Conservation (phyloP, 2,888 invertebrate species). For the Hirtodrosophila histrioides region DNA sequence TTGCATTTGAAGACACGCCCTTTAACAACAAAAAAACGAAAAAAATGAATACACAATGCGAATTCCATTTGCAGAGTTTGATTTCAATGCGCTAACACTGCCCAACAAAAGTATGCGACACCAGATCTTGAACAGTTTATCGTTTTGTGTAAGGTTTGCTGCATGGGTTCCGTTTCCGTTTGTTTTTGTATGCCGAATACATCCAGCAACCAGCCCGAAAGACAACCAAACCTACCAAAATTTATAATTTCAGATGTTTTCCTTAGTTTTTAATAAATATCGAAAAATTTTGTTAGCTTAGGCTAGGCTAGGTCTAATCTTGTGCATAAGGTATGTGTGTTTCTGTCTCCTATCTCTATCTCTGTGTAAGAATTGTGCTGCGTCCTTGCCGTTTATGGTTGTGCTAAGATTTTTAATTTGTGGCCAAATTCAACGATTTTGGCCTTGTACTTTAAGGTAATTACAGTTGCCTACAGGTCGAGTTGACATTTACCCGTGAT, state of each 20-base stretch:
- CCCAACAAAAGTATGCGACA: conserved; percentile 38
- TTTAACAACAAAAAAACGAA: conserved; percentile 3
- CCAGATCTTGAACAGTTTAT: conserved; percentile 20
- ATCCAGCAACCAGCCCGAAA: conserved; percentile 7
- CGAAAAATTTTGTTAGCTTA: conserved; percentile 4
- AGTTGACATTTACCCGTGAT: conserved; percentile 96
- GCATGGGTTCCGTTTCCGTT: conserved; percentile 56
- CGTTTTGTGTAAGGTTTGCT: conserved; percentile 43
- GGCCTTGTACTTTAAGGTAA: conserved; percentile 88
- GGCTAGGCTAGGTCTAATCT: conserved; percentile 25
- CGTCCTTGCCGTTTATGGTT: conserved; percentile 43
- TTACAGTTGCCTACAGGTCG: conserved; percentile 97
- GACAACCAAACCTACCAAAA: conserved; percentile 11
- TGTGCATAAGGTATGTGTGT: conserved; percentile 16
- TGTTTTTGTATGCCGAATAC: conserved; percentile 24
- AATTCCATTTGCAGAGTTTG: conserved; percentile 20
- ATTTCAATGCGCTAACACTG: conserved; percentile 25
- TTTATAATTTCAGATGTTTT: not conserved
- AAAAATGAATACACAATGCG: not conserved
- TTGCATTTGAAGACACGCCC: conserved; percentile 16
- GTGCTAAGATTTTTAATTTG: conserved; percentile 48
- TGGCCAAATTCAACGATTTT: conserved; percentile 42
- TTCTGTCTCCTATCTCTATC: conserved; percentile 29
- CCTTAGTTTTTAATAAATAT: not conserved
- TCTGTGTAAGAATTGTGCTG: conserved; percentile 36